Base-by-base conservation (phyloP, 1,140 invertebrate genomes). In the Cyclargus thomasi region DNA sequence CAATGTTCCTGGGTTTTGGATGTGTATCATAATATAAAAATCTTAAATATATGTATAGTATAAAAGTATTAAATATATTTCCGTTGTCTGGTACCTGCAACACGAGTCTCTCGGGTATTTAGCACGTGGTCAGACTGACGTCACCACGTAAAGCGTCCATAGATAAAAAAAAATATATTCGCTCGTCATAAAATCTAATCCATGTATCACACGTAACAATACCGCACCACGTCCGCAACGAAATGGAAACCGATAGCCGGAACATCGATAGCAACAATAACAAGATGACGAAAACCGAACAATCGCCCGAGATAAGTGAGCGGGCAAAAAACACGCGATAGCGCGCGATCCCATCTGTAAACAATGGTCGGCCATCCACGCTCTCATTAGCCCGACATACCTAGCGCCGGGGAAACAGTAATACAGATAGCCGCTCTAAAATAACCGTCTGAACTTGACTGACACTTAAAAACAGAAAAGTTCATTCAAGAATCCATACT, bases 231-330 rank as follows among this genome's bases (percentile, higher is more conserved):
- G 73, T 71, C 63, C 64, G 57, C 69, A 36, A 68, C 70, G 66
- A 59, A 53, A 69, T 65, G 22, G 35, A 70, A 77, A 67, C 73
- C 69, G 69, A 77, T 47, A 47, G 14, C 14, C 39, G 39, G n/a
- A n/a, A 59, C 55, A 59, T 81, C 65, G 70, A 73, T 67, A 80
- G 67, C 64, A 78, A 80, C 77, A 77, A 80, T 80, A 78, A 79
- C 76, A 80, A 79, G 76, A 81, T 88, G 84, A 85, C 81, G 86
- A 85, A 85, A 88, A 82, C 78, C 73, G 73, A 86, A 88, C 85
- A 89, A 88, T 88, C 78, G 79, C 73, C 64, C 69, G 73, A 83
- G 86, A 89, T 89, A 89, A 86, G 81, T 82, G 73, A 78, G 74
- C 75, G 65, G 74, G 78, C 82, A 83, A 86, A 85, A 86, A 83